Evolutionary conservation across 2,113 vertebrate genomes (phyloP).

Genomic region (Rallus limicola): DNA sequence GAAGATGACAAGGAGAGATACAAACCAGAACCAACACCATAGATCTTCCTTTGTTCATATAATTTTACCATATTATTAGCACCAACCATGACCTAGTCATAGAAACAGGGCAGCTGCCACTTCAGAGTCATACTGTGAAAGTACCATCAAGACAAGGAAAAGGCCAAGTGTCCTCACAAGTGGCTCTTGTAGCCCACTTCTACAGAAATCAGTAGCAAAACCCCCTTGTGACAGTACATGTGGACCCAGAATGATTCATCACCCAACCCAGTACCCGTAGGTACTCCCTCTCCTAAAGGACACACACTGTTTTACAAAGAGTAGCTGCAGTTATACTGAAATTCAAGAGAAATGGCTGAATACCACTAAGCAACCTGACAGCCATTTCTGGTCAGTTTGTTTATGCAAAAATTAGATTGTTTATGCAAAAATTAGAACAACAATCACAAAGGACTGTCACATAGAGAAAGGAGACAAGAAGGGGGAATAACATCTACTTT

Average conservation of each 20-base stretch:
- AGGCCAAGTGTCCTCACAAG: not conserved
- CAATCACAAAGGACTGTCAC: not conserved
- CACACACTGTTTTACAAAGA: not conserved
- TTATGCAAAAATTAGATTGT: too few relatives aligned
- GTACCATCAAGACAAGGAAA: not conserved
- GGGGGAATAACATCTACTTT: not conserved
- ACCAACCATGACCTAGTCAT: not conserved
- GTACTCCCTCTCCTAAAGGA: not conserved
- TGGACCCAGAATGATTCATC: fast-evolving
- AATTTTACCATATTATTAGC: not conserved
- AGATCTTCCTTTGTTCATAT: not conserved
- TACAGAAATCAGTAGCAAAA: not conserved
- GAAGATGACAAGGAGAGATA: not conserved
- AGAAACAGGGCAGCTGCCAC: not conserved
- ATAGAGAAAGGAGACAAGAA: not conserved
- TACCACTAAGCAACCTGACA: not conserved
- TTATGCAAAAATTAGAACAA: not conserved
- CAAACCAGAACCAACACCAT: not conserved
- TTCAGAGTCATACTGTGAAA: not conserved
- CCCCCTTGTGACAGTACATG: fast-evolving
- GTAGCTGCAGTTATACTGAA: not conserved
- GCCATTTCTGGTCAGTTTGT: not conserved
- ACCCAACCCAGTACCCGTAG: too few relatives aligned
- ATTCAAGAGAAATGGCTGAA: not conserved
- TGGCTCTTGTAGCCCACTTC: not conserved